A percentile compares a stretch with the other conserved stretches of the same genome.
Conservation (phyloP, 2,113 vertebrate genomes). For the Callithrix jacchus region DNA sequence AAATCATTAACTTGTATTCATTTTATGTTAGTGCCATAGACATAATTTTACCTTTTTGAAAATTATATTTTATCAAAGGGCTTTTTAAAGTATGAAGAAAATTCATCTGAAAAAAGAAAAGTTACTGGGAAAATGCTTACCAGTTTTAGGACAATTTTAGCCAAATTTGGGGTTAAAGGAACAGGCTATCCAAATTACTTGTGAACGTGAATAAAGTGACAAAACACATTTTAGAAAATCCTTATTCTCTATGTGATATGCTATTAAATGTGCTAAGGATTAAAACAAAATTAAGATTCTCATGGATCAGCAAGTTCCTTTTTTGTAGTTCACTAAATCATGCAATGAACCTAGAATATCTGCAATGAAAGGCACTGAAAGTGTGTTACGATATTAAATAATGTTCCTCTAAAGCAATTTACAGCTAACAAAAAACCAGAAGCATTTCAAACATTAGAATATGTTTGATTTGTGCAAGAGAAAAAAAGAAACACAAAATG, state of each 20-base stretch:
- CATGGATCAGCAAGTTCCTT: constrained; percentile 34
- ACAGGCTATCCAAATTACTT: not conserved
- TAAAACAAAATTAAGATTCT: constrained; percentile 32
- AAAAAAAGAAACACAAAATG: not conserved
- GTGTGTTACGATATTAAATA: not conserved
- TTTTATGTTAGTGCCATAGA: not conserved
- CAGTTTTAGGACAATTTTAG: not conserved
- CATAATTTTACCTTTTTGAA: not conserved
- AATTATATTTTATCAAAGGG: not conserved
- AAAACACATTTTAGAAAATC: not conserved
- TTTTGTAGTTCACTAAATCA: not conserved
- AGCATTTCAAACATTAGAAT: not conserved
- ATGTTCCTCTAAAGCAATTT: constrained; percentile 19
- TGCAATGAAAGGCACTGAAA: not conserved
- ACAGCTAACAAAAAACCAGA: constrained; percentile 2
- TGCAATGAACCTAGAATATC: constrained; percentile 20
- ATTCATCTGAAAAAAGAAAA: not conserved
- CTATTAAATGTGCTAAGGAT: not conserved
- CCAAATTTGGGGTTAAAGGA: not conserved
- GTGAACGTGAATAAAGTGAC: not conserved
- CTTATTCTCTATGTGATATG: not conserved
- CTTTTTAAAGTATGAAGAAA: not conserved
- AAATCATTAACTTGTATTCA: not conserved
- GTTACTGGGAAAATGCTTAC: not conserved
- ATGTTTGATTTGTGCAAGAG: not conserved